phyloP scores from a whole-genome alignment of 2,888 invertebrate genomes.

The Pachydiplax longipennis region DNA sequence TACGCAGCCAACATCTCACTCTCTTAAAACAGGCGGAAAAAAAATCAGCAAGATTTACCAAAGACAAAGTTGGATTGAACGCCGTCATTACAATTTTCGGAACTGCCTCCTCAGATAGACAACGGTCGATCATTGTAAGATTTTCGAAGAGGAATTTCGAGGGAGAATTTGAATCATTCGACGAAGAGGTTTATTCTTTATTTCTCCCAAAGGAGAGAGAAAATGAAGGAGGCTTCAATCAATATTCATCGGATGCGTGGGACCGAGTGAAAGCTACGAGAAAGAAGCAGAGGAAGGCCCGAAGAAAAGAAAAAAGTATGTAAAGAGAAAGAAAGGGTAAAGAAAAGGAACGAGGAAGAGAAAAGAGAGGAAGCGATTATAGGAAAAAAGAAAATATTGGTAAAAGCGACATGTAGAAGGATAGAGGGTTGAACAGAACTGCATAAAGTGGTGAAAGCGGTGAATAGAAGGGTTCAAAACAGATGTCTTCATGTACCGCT shows the following conservation, averaged over 20 bases:
- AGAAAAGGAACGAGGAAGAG: not conserved
- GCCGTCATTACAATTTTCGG: not conserved
- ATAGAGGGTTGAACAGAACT: not conserved
- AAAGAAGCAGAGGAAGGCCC: not conserved
- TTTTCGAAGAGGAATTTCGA: not conserved
- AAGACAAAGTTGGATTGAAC: not conserved
- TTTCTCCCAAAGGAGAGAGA: not conserved
- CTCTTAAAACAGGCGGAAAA: not conserved
- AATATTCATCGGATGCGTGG: conserved; percentile 1
- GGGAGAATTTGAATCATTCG: not conserved
- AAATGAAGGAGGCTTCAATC: not conserved
- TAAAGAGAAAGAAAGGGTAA: not conserved
- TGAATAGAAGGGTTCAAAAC: not conserved
- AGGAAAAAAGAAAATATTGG: not conserved
- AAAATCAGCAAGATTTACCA: not conserved
- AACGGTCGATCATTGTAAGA: not conserved
- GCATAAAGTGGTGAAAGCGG: not conserved
- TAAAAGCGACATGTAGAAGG: not conserved
- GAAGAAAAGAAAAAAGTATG: not conserved
- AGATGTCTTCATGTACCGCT: too few species aligned
- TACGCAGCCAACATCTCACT: too few species aligned
- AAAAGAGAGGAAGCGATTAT: not conserved
- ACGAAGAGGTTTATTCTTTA: not conserved
- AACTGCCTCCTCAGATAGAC: not conserved
- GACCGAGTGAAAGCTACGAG: not conserved